Evolutionary conservation across 2,797 vertebrate species (phyloP).

Genomic region (Eleutherodactylus coqui): DNA sequence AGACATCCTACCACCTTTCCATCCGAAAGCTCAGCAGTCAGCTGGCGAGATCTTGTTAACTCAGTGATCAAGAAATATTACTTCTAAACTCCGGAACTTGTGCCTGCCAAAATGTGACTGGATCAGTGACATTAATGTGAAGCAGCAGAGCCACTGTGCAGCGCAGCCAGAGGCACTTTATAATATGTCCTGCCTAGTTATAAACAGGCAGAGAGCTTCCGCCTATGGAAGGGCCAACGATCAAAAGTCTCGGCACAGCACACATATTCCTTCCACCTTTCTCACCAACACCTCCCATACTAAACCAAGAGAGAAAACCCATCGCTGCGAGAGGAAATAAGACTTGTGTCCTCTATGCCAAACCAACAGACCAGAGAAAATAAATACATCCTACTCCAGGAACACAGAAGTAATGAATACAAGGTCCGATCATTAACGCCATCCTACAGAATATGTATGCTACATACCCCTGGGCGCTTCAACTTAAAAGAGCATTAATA

Average conservation of each 20-base stretch:
- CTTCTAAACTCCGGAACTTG: slow-evolving; percentile 29
- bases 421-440: not conserved
- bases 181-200: slow-evolving; percentile 31
- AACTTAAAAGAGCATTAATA: slow-evolving; percentile 23
- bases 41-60: slow-evolving; percentile 21
- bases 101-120: slow-evolving; percentile 51
- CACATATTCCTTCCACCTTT: slow-evolving; percentile 3
- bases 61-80: slow-evolving; percentile 36
- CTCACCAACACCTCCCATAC: not conserved
- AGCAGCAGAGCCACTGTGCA: slow-evolving; percentile 35
- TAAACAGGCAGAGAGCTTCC: slow-evolving; percentile 7
- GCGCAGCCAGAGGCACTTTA: slow-evolving; percentile 46
- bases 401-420: not conserved
- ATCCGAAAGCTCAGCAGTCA: slow-evolving; percentile 7
- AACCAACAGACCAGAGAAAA: not conserved
- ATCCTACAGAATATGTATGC: slow-evolving; percentile 5
- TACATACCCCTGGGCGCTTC: not conserved
- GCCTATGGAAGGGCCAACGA: slow-evolving; percentile 19
- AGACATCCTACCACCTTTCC: not conserved
- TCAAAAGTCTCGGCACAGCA: slow-evolving; percentile 19
- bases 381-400: not conserved
- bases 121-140: slow-evolving; percentile 60
- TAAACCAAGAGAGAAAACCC: slow-evolving; percentile 16
- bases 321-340: not conserved
- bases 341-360: not conserved